A percentile compares a stretch with the other conserved stretches of the same genome.
Conservation (phyloP, 1,140 invertebrate species). For the Drosophila virilis region DNA sequence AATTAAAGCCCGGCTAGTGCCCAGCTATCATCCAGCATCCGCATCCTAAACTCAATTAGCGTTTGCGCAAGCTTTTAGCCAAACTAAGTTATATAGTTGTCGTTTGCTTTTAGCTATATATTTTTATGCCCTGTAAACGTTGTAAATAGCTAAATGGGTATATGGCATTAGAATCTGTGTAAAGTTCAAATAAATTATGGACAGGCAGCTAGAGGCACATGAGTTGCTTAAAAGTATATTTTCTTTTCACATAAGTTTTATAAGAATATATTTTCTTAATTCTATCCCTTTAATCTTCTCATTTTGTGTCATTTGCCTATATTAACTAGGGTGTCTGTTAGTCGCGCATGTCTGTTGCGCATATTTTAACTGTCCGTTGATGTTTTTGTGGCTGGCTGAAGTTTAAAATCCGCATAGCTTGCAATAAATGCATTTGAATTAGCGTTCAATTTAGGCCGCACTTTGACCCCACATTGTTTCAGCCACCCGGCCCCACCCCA, state of each 20-base stretch:
- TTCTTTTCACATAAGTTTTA: too few relatives aligned
- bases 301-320: too few relatives aligned
- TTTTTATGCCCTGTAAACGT: not conserved
- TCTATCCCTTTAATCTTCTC: too few relatives aligned
- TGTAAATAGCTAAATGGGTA: not conserved
- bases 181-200: too few relatives aligned
- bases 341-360: not conserved
- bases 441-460: conserved; percentile 23
- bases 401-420: conserved; percentile 27
- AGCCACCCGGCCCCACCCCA: not conserved
- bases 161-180: not conserved
- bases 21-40: conserved; percentile 23
- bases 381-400: conserved; percentile 21
- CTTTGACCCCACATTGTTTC: conserved; percentile 26
- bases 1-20: conserved; percentile 48
- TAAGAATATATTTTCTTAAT: too few relatives aligned
- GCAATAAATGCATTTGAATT: conserved; percentile 59
- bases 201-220: too few relatives aligned
- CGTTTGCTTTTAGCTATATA: conserved; percentile 26
- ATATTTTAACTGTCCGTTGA: not conserved
- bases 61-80: conserved; percentile 71
- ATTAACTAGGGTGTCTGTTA: not conserved
- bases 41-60: conserved; percentile 72
- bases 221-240: too few relatives aligned
- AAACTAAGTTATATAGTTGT: conserved; percentile 75